Conservation (phyloP, 2,888 invertebrate species). For the Parnassius glacialis region DNA sequence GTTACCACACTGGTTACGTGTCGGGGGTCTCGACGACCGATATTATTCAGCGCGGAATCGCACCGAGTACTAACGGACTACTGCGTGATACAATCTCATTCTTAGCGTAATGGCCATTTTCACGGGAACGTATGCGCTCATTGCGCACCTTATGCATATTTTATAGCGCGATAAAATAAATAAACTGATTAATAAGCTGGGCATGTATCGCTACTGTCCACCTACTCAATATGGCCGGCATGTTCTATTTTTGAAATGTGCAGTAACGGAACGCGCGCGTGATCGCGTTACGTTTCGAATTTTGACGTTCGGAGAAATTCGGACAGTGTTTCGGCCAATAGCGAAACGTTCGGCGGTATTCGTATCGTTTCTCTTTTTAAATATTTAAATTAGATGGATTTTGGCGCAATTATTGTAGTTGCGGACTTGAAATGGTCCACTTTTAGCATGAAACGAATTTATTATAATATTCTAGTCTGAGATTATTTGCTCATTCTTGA, state of each 20-base stretch:
- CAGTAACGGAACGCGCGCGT: conserved; percentile 75
- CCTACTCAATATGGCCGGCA: conserved; percentile 75
- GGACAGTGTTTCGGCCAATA: conserved; percentile 55
- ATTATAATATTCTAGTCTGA: too few relatives aligned
- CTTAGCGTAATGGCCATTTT: conserved; percentile 44
- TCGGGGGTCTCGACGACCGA: conserved; percentile 13
- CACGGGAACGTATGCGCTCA: conserved; percentile 51
- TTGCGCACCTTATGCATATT: conserved; percentile 58
- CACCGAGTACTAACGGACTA: conserved; percentile 26
- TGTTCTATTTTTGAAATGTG: conserved; percentile 79
- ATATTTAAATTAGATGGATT: conserved; percentile 51
- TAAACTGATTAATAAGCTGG: conserved; percentile 72
- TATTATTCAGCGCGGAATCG: conserved; percentile 22
- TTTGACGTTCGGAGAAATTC: conserved; percentile 77
- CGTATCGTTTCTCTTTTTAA: conserved; percentile 70
- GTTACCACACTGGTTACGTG: conserved; percentile 18
- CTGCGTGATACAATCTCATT: conserved; percentile 35
- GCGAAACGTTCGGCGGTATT: conserved; percentile 42
- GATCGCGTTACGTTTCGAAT: conserved; percentile 73
- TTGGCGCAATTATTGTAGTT: conserved; percentile 40
- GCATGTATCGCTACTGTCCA: conserved; percentile 67
- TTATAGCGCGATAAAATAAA: conserved; percentile 73
- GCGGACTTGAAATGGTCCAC: conserved; percentile 5
- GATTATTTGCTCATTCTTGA: too few relatives aligned
- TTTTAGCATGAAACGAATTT: background rate